phyloP scores from a whole-genome alignment of 2,113 vertebrate genomes.

The Vireo altiloquus region DNA sequence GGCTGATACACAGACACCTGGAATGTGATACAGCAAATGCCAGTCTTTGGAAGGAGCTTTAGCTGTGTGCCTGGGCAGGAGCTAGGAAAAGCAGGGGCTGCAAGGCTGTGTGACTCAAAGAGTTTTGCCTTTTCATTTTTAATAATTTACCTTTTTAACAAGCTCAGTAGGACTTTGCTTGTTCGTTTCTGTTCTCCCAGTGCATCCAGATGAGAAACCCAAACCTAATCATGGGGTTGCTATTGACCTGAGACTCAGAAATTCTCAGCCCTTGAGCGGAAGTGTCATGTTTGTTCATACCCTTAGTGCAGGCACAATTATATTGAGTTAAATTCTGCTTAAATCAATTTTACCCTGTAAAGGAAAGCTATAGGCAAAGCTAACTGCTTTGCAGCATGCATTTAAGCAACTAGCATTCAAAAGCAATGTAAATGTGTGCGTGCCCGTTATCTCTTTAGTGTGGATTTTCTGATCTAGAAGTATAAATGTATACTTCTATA shows the following conservation, averaged over 20 bases:
- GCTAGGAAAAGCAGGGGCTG: background rate
- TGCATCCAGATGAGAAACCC: background rate
- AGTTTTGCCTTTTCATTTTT: background rate
- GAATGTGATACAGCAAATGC: background rate
- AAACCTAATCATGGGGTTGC: background rate
- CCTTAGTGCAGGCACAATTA: background rate
- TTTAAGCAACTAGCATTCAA: background rate
- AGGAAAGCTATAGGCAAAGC: background rate
- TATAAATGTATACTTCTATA: too few relatives aligned
- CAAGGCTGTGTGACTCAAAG: background rate
- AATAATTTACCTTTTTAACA: background rate
- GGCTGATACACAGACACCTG: background rate
- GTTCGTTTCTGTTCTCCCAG: background rate
- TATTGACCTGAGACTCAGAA: background rate
- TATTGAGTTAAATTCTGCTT: background rate
- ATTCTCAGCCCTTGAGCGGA: background rate
- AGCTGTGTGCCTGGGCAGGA: background rate
- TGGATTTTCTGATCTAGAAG: background rate
- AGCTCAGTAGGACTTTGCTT: background rate
- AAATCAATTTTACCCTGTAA: background rate
- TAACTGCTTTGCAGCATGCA: background rate
- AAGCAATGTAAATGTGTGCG: background rate
- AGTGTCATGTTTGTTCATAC: background rate
- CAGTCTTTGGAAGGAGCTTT: background rate
- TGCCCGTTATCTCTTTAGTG: background rate